Base-by-base conservation (phyloP, 2,888 invertebrate species). In the Dicranocentrus wangi region DNA sequence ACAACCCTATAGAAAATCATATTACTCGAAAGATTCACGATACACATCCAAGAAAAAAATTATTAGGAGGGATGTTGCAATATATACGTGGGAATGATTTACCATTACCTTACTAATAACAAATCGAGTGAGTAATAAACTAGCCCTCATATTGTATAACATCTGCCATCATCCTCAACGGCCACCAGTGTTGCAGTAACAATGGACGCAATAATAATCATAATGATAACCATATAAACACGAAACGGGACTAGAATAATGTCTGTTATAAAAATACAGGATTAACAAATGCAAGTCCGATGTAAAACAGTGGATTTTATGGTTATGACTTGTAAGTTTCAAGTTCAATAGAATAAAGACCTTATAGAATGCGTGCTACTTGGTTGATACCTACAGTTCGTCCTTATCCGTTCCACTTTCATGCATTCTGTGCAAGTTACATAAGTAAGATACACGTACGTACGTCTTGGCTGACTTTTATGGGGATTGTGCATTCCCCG, bases 171-270 rank as follows among this genome's bases (percentile, higher is more conserved):
- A 47, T 47, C n/a, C n/a, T n/a, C n/a, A n/a, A 47, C 47, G 10
- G n/a, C 47, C 47, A 47, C 47, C 47, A 15, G 2, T n/a, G 47
- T 47, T 47, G 47, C 47, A 47, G 47, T 47, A 47, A 47, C 47
- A n/a, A 47, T 47, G n/a, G 47, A 10, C 15, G 47, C 15, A 47
- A 47, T 47, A 47, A n/a, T 47, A 47, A 47, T 47, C 47, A 47
- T 47, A 47, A 47, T 47, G 47, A 47, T 47, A 47, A 47, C 47
- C 47, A 47, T 47, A n/a, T n/a, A 47, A 47, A 47, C n/a, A n/a
- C 5, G n/a, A n/a, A 47, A 47, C 47, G 47, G 47, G 7, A 47
- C 47, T 10, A 7, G 32, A 32, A 32, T 32, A 10, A n/a, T 47
- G 47, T n/a, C 13, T n/a, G n/a, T n/a, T 47, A 47, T 47, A n/a